Evolutionary conservation across 23 tunicate genomes (phyloP), one percentile per base, ranked within the genome.

Genomic region (Botrylloides violaceus): DNA sequence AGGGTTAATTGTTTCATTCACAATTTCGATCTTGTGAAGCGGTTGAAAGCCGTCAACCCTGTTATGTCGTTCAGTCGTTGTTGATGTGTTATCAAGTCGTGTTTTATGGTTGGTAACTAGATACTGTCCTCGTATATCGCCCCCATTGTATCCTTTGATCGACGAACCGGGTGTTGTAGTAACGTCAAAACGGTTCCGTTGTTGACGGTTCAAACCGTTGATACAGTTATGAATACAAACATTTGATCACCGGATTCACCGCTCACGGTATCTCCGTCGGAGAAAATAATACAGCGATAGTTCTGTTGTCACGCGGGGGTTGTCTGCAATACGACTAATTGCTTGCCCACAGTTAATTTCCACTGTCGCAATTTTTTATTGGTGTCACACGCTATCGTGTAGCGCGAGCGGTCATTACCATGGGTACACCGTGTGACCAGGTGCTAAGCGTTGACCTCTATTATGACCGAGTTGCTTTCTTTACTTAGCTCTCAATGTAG

Each of bases 131-230:
- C 53, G 15, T 43, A 15, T 7, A 43, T 43, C 9, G 53, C 53
- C 12, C 53, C n/a, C 53, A 7, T 43, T 43, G 53, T 43, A 15
- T 9, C 53, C 15, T 43, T 43, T 43, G 53, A 43, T 43, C 15
- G 53, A 7, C 53, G 9, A 43, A 15, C 9, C 15, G 9, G 53
- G 53, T 9, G 9, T 43, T 43, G 53, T 43, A 9, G 53, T 9
- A 9, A 9, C n/a, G 70, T 27, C 36, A 63, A 31, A 63, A 25
- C 33, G 35, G 33, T 27, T 29, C 33, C 70, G 70, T 63, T 63
- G 70, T 63, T 63, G 70, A 27, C 70, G 70, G 70, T 63, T 63
- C 33, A 63, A 63, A 63, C 70, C 70, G 70, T 63, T 63, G 70
- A 63, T 63, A 63, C 70, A 63, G 70, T 63, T 63, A 63, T 63